These are phyloP conservation scores for Halictus ligatus DNA, from an alignment of 2,888 invertebrate genomes.

Conservation along the genomic window DNA sequence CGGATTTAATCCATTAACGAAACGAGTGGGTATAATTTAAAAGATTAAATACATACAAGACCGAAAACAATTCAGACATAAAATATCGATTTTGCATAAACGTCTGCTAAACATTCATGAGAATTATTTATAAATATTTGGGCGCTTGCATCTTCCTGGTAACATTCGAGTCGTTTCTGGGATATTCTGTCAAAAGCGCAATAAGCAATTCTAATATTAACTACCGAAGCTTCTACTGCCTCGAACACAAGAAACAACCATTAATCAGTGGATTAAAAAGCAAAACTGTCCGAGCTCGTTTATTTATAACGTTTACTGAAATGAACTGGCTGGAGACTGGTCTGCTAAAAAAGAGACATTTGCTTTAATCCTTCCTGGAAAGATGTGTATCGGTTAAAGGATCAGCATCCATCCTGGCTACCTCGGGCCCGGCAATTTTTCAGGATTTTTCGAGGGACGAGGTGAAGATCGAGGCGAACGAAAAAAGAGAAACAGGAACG, in stretches of 20 bases:
- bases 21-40: too few species aligned
- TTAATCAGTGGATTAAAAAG: background rate
- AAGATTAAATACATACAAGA: too few species aligned
- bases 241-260: background rate
- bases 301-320: background rate
- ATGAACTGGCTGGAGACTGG: background rate
- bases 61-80: too few species aligned
- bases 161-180: background rate
- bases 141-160: too few species aligned
- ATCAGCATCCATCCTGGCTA: background rate
- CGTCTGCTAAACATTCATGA: too few species aligned
- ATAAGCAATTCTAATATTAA: background rate
- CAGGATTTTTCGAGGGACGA: slow-evolving; percentile 5
- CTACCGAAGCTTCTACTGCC: background rate
- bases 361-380: background rate
- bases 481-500: background rate
- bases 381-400: slow-evolving; percentile 5
- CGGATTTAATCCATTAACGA: too few species aligned
- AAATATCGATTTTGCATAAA: too few species aligned
- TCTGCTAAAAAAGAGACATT: background rate
- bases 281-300: background rate
- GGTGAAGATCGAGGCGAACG: background rate
- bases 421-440: background rate
- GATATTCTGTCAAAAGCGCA: background rate
- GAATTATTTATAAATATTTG: too few species aligned